Conservation (phyloP, 2,888 invertebrate species). For the Willowsia nigromaculata region DNA sequence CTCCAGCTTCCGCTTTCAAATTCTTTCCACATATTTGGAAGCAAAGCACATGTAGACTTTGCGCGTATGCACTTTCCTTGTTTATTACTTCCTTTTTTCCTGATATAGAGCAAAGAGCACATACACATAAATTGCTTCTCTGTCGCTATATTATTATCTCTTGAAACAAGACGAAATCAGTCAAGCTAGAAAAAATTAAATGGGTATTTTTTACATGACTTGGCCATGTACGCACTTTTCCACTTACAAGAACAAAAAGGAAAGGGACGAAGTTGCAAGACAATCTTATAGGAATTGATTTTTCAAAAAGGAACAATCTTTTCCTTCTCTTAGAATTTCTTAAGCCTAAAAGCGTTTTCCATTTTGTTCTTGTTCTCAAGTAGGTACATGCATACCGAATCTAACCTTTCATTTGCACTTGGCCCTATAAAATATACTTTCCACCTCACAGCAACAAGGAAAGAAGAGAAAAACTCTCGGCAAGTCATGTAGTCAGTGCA, state of each 20-base stretch:
- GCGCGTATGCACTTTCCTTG: neutral
- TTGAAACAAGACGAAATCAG: neutral
- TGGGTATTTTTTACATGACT: neutral
- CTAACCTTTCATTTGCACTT: neutral
- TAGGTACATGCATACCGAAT: neutral
- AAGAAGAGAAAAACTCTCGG: neutral
- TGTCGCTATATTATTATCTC: neutral
- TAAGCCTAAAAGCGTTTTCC: neutral
- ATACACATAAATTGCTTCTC: neutral
- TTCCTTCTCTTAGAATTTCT: neutral
- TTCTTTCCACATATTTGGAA: neutral
- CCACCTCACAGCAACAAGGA: neutral
- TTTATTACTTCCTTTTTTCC: neutral
- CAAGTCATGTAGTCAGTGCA: neutral
- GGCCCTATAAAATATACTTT: too few species aligned
- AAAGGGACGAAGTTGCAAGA: neutral
- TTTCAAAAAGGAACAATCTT: neutral
- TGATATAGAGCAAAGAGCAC: neutral
- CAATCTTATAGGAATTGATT: neutral
- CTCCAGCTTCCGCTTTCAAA: neutral
- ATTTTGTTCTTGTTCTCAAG: neutral
- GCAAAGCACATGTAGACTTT: neutral
- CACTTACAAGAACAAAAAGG: neutral
- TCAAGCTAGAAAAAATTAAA: constrained; percentile 17
- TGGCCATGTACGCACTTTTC: neutral